phyloP scores from a whole-genome alignment of 2,888 invertebrate genomes.

The Agonopterix arenella region DNA sequence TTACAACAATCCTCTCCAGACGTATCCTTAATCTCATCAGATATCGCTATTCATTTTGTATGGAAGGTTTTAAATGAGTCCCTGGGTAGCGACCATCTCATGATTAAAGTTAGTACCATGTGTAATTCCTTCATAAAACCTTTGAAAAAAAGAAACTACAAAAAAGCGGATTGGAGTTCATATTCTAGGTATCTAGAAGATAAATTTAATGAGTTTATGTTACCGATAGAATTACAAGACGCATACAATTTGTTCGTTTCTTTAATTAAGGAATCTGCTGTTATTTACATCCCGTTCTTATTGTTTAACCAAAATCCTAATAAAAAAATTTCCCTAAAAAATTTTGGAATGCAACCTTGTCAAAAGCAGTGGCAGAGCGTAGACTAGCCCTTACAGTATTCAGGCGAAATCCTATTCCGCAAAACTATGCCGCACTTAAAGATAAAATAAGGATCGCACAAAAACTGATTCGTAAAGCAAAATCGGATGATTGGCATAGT shows the following conservation, averaged over 20 bases:
- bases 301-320: constrained; percentile 11
- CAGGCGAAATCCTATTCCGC: constrained; percentile 17
- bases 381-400: constrained; percentile 14
- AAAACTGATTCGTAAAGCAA: too few species aligned
- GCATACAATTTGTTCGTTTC: constrained; percentile 10
- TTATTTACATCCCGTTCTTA: constrained; percentile 11
- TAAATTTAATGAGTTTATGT: too few species aligned
- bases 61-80: constrained; percentile 14
- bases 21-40: constrained; percentile 10
- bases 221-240: too few species aligned
- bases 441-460: too few species aligned
- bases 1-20: constrained; percentile 19
- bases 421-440: background rate
- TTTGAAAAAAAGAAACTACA: constrained; percentile 12
- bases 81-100: constrained; percentile 16
- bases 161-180: too few species aligned
- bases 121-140: background rate
- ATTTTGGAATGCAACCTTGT: constrained; percentile 16
- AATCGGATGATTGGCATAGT: too few species aligned
- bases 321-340: constrained; percentile 15
- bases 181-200: too few species aligned
- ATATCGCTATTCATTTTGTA: constrained; percentile 10
- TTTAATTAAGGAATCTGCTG: constrained; percentile 9
- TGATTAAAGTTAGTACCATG: constrained; percentile 8
- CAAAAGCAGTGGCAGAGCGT: constrained; percentile 13